Evolutionary conservation across 2,888 invertebrate species (phyloP).

Genomic region (Orthosia incerta): DNA sequence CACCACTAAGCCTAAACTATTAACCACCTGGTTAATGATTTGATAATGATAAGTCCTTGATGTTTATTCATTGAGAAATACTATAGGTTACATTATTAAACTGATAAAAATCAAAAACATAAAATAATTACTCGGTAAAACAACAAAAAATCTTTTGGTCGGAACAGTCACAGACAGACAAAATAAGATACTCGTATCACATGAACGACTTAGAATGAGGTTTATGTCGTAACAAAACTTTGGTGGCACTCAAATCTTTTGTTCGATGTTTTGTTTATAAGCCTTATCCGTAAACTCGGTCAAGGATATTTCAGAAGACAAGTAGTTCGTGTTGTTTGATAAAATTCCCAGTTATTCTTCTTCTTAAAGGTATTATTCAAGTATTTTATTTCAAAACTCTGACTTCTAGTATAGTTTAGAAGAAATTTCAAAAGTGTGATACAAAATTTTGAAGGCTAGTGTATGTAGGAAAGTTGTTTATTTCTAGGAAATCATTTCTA

Average conservation of each 20-base stretch:
- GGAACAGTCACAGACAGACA: not conserved
- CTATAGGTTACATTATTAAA: no score
- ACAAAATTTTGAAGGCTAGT: no score
- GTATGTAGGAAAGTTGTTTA: no score
- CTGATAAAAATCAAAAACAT: no score
- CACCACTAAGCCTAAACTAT: no score
- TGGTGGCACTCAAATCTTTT: slow-evolving; percentile 46
- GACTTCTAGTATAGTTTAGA: no score
- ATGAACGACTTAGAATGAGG: slow-evolving; percentile 1
- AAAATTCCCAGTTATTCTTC: slow-evolving; percentile 14
- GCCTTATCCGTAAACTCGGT: slow-evolving; percentile 36
- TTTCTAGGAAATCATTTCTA: no score
- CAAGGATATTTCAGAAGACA: not conserved
- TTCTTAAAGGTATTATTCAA: slow-evolving; percentile 8
- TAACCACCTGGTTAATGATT: no score
- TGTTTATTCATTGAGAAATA: no score
- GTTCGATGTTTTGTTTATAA: slow-evolving; percentile 59
- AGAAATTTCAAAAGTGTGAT: no score
- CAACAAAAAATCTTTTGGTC: not conserved
- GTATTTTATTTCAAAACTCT: not conserved
- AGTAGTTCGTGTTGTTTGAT: slow-evolving; percentile 23
- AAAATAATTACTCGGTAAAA: no score
- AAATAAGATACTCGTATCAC: not conserved
- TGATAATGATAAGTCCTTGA: no score
- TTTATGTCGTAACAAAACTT: slow-evolving; percentile 46